These are phyloP conservation scores for Cynocephalus volans DNA, from an alignment of 2,113 vertebrate species.

Conservation along the genomic window DNA sequence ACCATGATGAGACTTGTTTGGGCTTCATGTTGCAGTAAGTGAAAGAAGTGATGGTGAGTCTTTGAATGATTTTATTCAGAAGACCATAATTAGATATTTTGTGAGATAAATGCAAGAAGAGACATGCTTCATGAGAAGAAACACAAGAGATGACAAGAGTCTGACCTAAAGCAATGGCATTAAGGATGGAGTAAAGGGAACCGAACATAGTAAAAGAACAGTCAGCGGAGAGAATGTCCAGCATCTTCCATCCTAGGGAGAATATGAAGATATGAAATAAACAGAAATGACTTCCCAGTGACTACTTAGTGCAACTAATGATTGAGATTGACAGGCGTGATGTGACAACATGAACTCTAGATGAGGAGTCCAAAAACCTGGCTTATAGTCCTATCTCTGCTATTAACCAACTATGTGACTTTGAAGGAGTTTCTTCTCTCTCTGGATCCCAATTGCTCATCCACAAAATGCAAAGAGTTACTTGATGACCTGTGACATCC, in stretches of 20 bases:
- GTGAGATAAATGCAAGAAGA: constrained; percentile 1
- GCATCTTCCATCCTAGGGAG: neutral
- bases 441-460: neutral
- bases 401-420: neutral
- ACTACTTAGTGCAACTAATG: neutral
- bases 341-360: neutral
- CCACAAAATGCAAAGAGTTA: neutral
- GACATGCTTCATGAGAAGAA: no score
- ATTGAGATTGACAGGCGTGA: neutral
- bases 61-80: constrained; percentile 26
- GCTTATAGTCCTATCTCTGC: neutral
- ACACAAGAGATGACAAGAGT: neutral
- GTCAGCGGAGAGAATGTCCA: neutral
- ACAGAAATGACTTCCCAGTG: neutral
- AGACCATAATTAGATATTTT: neutral
- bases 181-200: neutral
- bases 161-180: neutral
- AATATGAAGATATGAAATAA: constrained; percentile 40
- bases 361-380: neutral
- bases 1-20: neutral
- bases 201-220: neutral
- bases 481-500: neutral
- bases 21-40: neutral
- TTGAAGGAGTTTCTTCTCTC: neutral
- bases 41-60: neutral